These are phyloP conservation scores for Plebejus argus DNA, from an alignment of 2,888 invertebrate species.

Conservation along the genomic window DNA sequence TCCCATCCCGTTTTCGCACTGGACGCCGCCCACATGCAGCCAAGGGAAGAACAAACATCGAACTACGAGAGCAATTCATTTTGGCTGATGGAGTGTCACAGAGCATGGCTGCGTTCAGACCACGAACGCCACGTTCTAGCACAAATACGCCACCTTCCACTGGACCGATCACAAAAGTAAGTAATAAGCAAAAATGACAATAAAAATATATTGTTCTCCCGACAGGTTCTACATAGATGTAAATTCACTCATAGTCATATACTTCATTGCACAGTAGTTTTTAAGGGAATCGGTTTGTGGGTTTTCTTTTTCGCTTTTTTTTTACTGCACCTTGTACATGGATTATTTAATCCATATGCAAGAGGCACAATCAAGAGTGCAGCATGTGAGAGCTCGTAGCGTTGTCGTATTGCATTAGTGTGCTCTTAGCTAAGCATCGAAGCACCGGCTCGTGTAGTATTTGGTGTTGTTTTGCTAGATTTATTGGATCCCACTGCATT, in stretches of 20 bases:
- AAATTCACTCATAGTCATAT: conserved; percentile 74
- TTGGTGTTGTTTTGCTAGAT: conserved; percentile 75
- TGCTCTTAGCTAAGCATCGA: conserved; percentile 76
- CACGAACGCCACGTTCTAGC: conserved; percentile 93
- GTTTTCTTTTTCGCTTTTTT: conserved; percentile 63
- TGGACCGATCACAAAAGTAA: conserved; percentile 98
- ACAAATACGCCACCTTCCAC: conserved; percentile 84
- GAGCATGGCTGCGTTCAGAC: conserved; percentile 99
- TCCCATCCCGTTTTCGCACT: conserved; percentile 62
- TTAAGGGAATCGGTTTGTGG: conserved; percentile 77
- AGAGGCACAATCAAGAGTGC: conserved; percentile 71
- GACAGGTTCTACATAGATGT: conserved; percentile 64
- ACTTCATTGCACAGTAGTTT: conserved; percentile 77
- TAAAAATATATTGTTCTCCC: conserved; percentile 53
- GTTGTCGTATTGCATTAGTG: conserved; percentile 77
- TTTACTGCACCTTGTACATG: conserved; percentile 72
- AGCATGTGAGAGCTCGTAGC: conserved; percentile 79
- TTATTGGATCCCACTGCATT: conserved; percentile 76
- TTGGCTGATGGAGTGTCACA: conserved; percentile 99
- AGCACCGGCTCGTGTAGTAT: conserved; percentile 77
- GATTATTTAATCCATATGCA: conserved; percentile 71
- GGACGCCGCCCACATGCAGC: conserved; percentile 87
- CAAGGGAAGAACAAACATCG: conserved; percentile 99
- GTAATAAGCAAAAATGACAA: conserved; percentile 53
- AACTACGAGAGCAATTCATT: conserved; percentile 99